A percentile compares a stretch with the other conserved stretches of the same genome.
These are phyloP conservation scores for Strongylocentrotus purpuratus DNA, from an alignment of 35 echinoderm and acorn worm genomes.

Conservation along the genomic window DNA sequence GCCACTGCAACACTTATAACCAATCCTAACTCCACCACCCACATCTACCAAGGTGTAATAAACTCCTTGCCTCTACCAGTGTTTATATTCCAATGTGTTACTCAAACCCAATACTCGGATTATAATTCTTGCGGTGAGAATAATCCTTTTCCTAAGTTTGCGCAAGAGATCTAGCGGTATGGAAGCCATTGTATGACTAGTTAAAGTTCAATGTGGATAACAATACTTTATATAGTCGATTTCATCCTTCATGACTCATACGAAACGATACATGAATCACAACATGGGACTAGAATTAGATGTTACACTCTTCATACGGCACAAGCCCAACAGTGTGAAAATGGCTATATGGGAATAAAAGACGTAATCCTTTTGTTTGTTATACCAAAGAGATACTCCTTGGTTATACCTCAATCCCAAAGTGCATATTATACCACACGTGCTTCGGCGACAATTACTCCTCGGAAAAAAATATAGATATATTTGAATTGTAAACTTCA, in stretches of 20 bases:
- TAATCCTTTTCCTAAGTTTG: background rate
- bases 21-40: background rate
- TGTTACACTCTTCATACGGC: background rate
- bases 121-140: background rate
- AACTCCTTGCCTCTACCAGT: background rate
- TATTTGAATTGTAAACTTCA: too few species aligned
- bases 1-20: background rate
- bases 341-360: too few species aligned
- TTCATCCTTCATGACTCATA: background rate
- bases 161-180: background rate
- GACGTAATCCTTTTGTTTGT: too few species aligned
- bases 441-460: too few species aligned
- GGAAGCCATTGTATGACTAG: background rate
- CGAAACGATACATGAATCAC: background rate
- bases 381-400: too few species aligned
- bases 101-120: background rate
- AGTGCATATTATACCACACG: too few species aligned
- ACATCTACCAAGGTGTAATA: background rate
- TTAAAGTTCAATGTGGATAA: conserved; percentile 10
- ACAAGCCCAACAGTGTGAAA: background rate
- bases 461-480: too few species aligned
- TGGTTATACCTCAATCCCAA: too few species aligned
- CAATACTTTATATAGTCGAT: background rate
- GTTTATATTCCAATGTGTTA: background rate
- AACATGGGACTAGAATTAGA: background rate